phyloP scores from a whole-genome alignment of 2,797 vertebrate species.

The Diplodus puntazzo region DNA sequence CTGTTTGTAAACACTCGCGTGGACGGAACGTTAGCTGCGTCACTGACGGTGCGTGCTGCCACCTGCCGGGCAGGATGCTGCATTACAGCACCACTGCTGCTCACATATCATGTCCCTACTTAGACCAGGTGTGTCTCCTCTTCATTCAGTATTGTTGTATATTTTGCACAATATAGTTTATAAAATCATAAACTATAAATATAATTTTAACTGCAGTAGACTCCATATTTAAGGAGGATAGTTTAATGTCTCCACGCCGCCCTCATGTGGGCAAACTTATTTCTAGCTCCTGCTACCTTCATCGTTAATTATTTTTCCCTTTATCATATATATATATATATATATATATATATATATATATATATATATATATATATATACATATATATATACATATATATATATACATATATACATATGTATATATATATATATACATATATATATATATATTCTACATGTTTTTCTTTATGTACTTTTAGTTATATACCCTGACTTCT shows the following conservation, averaged over 20 bases:
- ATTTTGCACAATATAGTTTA: not conserved
- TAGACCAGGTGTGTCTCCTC: not conserved
- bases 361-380: no score
- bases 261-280: slow-evolving; percentile 6
- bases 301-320: no score
- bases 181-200: not conserved
- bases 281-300: not conserved
- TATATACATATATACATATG: no score
- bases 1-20: not conserved
- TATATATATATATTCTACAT: no score
- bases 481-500: not conserved
- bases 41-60: slow-evolving; percentile 24
- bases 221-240: not conserved
- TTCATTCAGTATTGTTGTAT: not conserved
- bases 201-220: not conserved
- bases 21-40: no score
- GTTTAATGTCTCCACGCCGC: not conserved
- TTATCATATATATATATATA: no score
- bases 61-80: slow-evolving; percentile 34
- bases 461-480: not conserved
- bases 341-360: no score
- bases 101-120: not conserved
- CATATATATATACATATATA: no score
- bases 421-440: no score
- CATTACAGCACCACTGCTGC: not conserved